Evolutionary conservation across 1,140 invertebrate species (phyloP).

Genomic region (Bicyclus anynana): DNA sequence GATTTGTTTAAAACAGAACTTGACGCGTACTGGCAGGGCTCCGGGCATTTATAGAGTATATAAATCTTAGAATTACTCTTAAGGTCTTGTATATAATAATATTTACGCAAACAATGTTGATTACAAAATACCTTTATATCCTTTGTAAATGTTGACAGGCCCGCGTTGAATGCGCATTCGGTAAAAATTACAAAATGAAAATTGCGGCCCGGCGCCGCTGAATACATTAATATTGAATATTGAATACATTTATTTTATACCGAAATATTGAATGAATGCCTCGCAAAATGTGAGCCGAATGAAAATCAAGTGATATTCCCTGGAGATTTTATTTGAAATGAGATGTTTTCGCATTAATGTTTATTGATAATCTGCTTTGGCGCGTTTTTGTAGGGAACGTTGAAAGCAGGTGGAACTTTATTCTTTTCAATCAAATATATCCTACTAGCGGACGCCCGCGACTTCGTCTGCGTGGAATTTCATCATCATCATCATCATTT

Average conservation of each 20-base stretch:
- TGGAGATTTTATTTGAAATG: constrained; percentile 63
- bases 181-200: constrained; percentile 77
- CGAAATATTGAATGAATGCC: constrained; percentile 71
- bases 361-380: constrained; percentile 53
- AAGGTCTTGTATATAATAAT: too few relatives aligned
- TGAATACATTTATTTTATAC: constrained; percentile 74
- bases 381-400: constrained; percentile 25
- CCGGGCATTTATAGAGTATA: background rate
- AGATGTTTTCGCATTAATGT: constrained; percentile 62
- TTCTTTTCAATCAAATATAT: constrained; percentile 5
- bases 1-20: too few relatives aligned
- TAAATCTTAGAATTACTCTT: too few relatives aligned
- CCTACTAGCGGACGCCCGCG: too few relatives aligned
- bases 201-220: constrained; percentile 70
- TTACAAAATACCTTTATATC: constrained; percentile 19
- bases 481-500: too few relatives aligned
- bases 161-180: constrained; percentile 56
- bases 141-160: constrained; percentile 45
- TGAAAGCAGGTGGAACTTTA: constrained; percentile 14
- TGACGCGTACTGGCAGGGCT: too few relatives aligned
- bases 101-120: constrained; percentile 14
- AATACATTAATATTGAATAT: constrained; percentile 77
- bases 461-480: too few relatives aligned
- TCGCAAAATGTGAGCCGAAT: constrained; percentile 60
- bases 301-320: constrained; percentile 62